Conservation (phyloP, 2,113 vertebrate species). For the Myrmecobius fasciatus region DNA sequence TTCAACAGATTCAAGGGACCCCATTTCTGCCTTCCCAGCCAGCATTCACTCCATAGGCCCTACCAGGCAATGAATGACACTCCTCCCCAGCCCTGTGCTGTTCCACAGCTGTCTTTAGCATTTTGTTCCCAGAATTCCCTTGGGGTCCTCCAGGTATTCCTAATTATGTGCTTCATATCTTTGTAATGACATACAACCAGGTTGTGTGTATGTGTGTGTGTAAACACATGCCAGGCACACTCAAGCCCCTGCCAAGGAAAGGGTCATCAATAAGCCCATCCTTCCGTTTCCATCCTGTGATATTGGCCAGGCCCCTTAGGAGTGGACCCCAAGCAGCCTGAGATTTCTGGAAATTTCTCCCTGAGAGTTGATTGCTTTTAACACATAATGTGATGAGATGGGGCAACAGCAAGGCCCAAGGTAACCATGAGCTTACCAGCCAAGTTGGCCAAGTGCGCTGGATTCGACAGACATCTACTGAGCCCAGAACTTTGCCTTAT, state of each 20-base stretch:
- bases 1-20: background rate
- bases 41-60: background rate
- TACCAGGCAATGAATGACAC: background rate
- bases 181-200: too few species aligned
- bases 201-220: background rate
- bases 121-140: background rate
- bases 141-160: background rate
- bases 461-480: background rate
- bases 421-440: background rate
- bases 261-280: background rate
- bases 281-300: background rate
- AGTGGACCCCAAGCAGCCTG: background rate
- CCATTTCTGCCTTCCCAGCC: background rate
- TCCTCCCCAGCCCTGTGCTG: background rate
- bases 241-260: background rate
- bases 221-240: background rate
- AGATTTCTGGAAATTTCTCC: background rate
- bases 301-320: background rate
- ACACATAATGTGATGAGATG: background rate
- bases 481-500: background rate
- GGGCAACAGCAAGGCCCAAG: background rate
- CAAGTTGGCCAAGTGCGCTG: background rate
- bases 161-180: background rate
- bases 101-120: background rate
- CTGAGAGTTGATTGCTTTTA: background rate